Evolutionary conservation across 2,113 vertebrate species (phyloP).

Genomic region (Zapornia atra): DNA sequence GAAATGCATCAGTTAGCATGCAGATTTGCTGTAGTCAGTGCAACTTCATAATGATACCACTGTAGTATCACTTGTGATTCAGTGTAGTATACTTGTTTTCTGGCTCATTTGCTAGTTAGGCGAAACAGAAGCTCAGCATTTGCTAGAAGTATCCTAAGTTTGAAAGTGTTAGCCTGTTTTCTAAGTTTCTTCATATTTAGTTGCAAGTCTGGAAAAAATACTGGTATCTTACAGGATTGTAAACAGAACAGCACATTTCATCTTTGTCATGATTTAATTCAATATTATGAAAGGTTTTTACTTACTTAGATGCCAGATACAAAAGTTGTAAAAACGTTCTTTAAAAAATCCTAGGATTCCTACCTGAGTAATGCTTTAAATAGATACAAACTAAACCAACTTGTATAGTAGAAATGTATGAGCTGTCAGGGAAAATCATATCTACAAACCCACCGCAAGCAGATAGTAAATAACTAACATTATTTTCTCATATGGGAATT

Average conservation of each 20-base stretch:
- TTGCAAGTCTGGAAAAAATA: neutral
- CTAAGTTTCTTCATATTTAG: neutral
- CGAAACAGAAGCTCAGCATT: neutral
- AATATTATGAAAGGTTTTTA: neutral
- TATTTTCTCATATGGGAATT: slow-evolving; percentile 58
- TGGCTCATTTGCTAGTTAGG: neutral
- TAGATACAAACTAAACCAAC: slow-evolving; percentile 10
- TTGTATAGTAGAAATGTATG: neutral
- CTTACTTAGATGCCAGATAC: neutral
- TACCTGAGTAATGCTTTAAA: slow-evolving; percentile 7
- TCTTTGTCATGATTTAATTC: neutral
- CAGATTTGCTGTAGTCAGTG: accelerated
- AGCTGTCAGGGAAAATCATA: slow-evolving; percentile 31
- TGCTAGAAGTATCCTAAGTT: neutral
- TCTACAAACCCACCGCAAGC: slow-evolving; percentile 35
- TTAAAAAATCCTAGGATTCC: neutral
- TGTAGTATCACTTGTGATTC: neutral
- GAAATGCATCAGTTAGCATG: neutral
- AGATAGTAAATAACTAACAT: slow-evolving; percentile 57
- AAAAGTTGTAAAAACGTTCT: neutral
- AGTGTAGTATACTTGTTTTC: neutral
- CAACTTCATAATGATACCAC: neutral
- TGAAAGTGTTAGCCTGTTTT: neutral
- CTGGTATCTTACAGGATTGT: neutral
- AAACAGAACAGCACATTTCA: neutral